A percentile compares a stretch with the other conserved stretches of the same genome.
Evolutionary conservation across 2,113 vertebrate species (phyloP).

Genomic region (Eupsittula cactorum): DNA sequence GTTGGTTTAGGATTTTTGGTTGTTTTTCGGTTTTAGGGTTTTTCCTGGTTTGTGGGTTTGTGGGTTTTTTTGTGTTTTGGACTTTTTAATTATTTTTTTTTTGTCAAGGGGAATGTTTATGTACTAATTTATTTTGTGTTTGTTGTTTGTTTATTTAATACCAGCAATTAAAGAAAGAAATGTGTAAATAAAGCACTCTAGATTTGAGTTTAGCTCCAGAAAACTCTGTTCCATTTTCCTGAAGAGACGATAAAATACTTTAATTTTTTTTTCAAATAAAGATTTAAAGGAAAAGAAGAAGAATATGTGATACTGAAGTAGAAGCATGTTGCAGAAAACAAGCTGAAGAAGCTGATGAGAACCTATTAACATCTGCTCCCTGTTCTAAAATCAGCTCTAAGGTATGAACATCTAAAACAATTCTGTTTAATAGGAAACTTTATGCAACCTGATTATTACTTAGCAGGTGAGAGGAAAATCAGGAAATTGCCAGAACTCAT

Average conservation of each 20-base stretch:
- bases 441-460: constrained; percentile 11
- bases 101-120: background rate
- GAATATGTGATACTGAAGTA: background rate
- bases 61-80: background rate
- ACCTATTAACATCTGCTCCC: constrained; percentile 16
- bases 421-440: background rate
- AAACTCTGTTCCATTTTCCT: background rate
- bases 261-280: background rate
- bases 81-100: background rate
- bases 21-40: background rate
- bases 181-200: background rate
- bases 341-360: constrained; percentile 15
- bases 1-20: background rate
- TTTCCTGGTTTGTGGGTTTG: background rate
- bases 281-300: background rate
- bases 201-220: background rate
- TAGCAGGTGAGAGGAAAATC: constrained; percentile 30
- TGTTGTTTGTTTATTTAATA: background rate
- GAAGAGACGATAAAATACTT: background rate
- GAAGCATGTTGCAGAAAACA: background rate
- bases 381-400: constrained; percentile 16
- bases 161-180: background rate
- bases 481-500: constrained; percentile 32
- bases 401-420: constrained; percentile 27
- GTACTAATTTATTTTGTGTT: background rate